These are phyloP conservation scores for Gallinago jamesoni DNA, from an alignment of 2,113 vertebrate genomes.

Conservation along the genomic window DNA sequence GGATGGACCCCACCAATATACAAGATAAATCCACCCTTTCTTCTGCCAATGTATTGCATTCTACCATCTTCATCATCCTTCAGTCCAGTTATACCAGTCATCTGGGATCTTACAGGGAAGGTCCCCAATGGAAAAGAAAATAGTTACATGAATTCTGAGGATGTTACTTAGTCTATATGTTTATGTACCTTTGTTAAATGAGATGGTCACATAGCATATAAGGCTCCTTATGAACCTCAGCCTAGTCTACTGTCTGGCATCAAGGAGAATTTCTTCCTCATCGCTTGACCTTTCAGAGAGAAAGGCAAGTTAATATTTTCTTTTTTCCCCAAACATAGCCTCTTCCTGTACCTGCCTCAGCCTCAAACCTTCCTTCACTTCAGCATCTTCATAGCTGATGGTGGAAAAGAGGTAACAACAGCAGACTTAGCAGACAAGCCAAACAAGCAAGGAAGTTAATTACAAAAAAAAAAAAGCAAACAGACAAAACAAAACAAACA, in stretches of 20 bases:
- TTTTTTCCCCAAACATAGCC: neutral
- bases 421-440: neutral
- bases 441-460: neutral
- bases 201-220: neutral
- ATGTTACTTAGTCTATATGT: neutral
- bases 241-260: neutral
- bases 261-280: neutral
- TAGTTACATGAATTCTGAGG: neutral
- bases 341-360: neutral
- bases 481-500: neutral
- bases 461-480: neutral
- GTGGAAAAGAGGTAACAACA: neutral
- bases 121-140: neutral
- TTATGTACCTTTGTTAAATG: neutral
- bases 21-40: neutral
- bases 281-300: neutral
- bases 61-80: neutral
- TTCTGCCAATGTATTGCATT: accelerated
- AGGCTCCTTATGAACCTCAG: neutral
- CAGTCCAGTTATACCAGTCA: neutral
- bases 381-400: neutral
- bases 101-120: neutral
- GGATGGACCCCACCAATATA: neutral
- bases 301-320: neutral
- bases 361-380: neutral